Percentiles rank a stretch among this genome's conserved stretches.
phyloP scores from a whole-genome alignment of 2,113 vertebrate species.

The Hydrolagus affinis region DNA sequence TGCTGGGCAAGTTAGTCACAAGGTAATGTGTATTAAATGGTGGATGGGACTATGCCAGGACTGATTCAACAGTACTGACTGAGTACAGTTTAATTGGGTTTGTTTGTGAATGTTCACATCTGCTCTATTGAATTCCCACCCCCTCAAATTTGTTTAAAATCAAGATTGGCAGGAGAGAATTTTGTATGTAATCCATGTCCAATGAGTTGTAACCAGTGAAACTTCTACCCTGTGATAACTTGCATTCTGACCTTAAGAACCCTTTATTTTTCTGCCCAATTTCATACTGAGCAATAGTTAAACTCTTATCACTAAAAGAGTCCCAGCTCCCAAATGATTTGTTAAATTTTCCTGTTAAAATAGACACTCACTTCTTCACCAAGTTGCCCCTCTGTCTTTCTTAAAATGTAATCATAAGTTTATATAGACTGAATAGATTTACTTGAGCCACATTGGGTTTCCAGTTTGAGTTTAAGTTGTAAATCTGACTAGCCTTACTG shows the following conservation, averaged over 20 bases:
- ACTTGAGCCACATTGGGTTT: not conserved
- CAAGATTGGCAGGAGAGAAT: conserved; percentile 17
- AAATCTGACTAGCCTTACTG: too few relatives aligned
- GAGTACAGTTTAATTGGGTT: conserved; percentile 17
- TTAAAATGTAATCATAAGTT: not conserved
- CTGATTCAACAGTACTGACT: conserved; percentile 8
- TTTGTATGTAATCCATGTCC: not conserved
- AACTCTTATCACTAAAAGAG: too few relatives aligned
- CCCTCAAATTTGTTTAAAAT: not conserved
- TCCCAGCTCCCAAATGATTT: too few relatives aligned
- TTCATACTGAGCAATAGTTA: not conserved
- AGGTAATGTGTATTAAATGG: conserved; percentile 42
- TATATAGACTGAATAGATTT: not conserved
- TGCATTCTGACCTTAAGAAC: not conserved
- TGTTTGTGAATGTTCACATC: conserved; percentile 19
- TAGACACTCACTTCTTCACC: too few relatives aligned
- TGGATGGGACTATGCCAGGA: conserved; percentile 35
- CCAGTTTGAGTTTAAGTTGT: too few relatives aligned
- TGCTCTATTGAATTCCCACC: conserved; percentile 5
- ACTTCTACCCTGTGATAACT: not conserved
- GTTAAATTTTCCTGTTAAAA: too few relatives aligned
- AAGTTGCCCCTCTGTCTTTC: too few relatives aligned
- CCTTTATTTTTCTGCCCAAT: not conserved
- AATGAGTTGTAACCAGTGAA: too few relatives aligned
- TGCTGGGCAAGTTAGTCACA: conserved; percentile 43